Evolutionary conservation across 2,888 invertebrate genomes (phyloP), one percentile per base, ranked within the genome.

Genomic region (Eupithecia insigniata): DNA sequence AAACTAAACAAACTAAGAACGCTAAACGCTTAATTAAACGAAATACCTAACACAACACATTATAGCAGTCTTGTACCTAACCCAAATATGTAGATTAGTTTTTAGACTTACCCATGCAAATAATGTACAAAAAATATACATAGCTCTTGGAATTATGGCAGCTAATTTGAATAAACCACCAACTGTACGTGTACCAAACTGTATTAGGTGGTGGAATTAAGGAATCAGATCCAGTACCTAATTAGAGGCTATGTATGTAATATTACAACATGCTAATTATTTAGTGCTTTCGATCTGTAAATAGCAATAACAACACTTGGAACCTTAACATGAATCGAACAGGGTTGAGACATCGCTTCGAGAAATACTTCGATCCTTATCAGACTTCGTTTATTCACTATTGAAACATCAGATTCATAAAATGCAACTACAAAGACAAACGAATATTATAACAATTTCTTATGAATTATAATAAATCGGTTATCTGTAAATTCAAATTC

Each of bases 201-300:
- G 36, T 70, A 73, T 77, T 76, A 72, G 77, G 75, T 73, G 74
- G 73, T 64, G 73, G 66, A 70, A 73, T 64, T 76, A 62, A 73
- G 67, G n/a, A n/a, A n/a, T n/a, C 70, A 72, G 74, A 71, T 75
- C 70, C 55, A 70, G 72, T 77, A 34, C 22, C 64, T 64, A 78
- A 77, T 79, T 74, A 78, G 69, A 69, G 34, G 68, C 76, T 78
- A 76, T 74, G 73, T 78, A 72, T 75, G 76, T 78, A 76, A 76
- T 79, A 77, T 77, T 76, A 77, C 75, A 78, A 78, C 74, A 76
- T 76, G 76, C 65, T 77, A 77, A 79, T 79, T 75, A 79, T 76
- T 75, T 73, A 73, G 73, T 71, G 68, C 78, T 77, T 75, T 66
- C 60, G 58, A 60, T 67, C 74, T 74, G 64, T 74, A 74, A 74